Evolutionary conservation across 2,113 vertebrate genomes (phyloP), one percentile per base, ranked within the genome.

Genomic region (Corythoichthys haematopterus): DNA sequence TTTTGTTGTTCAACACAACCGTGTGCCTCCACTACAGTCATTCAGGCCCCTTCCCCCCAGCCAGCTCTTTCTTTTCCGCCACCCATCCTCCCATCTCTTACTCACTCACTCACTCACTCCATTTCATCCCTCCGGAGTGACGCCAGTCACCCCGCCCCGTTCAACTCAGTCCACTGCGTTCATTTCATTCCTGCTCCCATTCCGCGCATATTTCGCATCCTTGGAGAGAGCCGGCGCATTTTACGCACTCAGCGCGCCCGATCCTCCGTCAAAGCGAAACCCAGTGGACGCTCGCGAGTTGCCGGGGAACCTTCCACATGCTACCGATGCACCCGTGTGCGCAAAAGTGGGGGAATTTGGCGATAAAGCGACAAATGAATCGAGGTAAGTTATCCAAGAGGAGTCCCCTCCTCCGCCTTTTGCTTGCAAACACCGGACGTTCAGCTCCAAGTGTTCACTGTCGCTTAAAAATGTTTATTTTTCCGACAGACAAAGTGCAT

Each of bases 111-210:
- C 11, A 2, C 81, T 83, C 84, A 71, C 89, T 87, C 80, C 38
- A 56, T 76, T 76, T 74, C 74, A 87, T 90, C 87, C 81, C 79
- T 89, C 85, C 90, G 88, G 90, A 88, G 92, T 93, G 93, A 94
- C 93, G 93, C 93, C 93, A 93, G 77, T 74, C 76, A 82, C 90
- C 87, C 92, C 93, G 90, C 92, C 91, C 90, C 88, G 90, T 90
- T 91, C 85, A 92, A 91, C 93, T 93, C 93, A 88, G 91, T 93
- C 91, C 91, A 84, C 89, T 53, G 93, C 94, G 95, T 96, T 96
- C 94, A 95, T 95, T 93, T 97, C 95, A 97, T 97, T 95, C 95
- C 94, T 95, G 92, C 90, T 93, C 93, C 95, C 95, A 97, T 97
- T 96, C 95, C 95, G 93, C 90, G 90, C 95, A 97, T 97, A 96